Evolutionary conservation across 2,888 invertebrate genomes (phyloP), one percentile per base, ranked within the genome.

Genomic region (Leptinotarsa haldemani): DNA sequence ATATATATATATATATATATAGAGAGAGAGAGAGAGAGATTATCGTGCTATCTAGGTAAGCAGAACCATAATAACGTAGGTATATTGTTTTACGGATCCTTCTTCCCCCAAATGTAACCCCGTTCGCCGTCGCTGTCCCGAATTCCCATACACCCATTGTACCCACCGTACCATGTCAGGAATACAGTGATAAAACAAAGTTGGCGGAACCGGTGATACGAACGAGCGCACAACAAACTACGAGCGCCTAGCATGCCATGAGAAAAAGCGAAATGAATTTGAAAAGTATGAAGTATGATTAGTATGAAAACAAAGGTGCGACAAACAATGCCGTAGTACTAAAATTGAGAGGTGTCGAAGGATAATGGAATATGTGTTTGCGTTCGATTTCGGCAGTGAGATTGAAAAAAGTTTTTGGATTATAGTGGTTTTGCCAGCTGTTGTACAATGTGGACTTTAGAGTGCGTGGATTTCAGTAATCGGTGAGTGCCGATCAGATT

Each of bases 121-220:
- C n/a, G 5, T 25, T 40, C 61, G 9, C 40, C 61, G 61, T 30
- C 40, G 25, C 61, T 40, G 61, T 15, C 61, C 56, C 61, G 7
- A 61, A 61, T 61, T 61, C 40, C 30, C 61, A 61, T 61, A 61
- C 30, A 40, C 61, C 61, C 61, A 66, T 64, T 73, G 52, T 64
- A 48, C 25, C 30, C 58, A 63, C 40, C 52, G 61, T 66, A 74
- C 65, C 66, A 69, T 65, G 68, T 53, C 71, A 69, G 64, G n/a
- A 56, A 58, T 46, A 64, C 69, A 69, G 69, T 64, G 67, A 74
- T 69, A 75, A 75, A 72, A 75, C 71, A 70, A 75, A 72, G 69
- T 72, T 72, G 67, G 72, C 74, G 74, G 71, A 75, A 75, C 72
- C 75, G 75, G 75, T 72, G 72, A 75, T 75, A 75, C 75, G 75